Evolutionary conservation across 2,797 vertebrate genomes (phyloP).

Genomic region (Acanthis flammea): DNA sequence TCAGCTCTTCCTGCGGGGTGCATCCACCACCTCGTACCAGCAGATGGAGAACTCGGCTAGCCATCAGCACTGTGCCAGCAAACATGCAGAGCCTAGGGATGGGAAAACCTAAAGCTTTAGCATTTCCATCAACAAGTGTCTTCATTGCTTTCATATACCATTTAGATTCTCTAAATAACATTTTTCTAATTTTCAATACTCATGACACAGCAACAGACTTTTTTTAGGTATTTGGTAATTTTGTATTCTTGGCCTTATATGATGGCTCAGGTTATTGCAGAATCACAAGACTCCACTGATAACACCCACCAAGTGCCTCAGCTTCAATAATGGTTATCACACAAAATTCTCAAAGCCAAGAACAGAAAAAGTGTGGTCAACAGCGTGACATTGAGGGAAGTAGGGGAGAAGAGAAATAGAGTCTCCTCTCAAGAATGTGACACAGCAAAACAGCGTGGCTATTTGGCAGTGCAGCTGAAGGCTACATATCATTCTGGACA

Average conservation of each 20-base stretch:
- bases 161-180: neutral
- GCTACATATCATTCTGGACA: neutral
- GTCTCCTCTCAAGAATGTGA: neutral
- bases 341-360: neutral
- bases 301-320: neutral
- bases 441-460: fast-evolving
- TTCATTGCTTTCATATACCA: neutral
- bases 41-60: conserved; percentile 44
- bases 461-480: neutral
- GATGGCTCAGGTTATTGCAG: neutral
- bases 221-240: neutral
- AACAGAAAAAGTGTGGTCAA: neutral
- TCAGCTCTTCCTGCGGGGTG: neutral
- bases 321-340: neutral
- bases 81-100: fast-evolving
- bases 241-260: neutral
- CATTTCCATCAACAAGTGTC: neutral
- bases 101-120: neutral
- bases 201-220: neutral
- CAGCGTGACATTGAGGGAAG: neutral
- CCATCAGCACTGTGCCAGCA: fast-evolving
- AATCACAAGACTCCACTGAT: neutral
- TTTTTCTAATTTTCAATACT: neutral
- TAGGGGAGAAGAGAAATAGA: fast-evolving
- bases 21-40: neutral